Base-by-base conservation (phyloP, 2,113 vertebrate genomes). In the Thymallus thymallus region DNA sequence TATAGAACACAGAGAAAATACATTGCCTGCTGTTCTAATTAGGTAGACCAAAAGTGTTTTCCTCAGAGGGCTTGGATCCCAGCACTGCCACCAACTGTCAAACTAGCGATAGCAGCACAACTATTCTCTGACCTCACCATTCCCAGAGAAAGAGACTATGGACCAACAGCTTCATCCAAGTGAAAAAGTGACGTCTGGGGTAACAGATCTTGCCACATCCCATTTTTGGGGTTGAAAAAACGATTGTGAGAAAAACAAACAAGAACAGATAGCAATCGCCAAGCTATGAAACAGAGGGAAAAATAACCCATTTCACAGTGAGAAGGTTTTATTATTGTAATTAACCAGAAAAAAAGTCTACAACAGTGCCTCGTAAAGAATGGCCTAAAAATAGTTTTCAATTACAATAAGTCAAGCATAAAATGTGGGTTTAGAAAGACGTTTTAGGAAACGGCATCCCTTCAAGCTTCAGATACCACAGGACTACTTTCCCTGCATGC, bases 281-380 rank as follows among this genome's bases (percentile, higher is more conserved):
- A 61, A 76, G 35, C 32, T 71, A 41, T 61, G 62, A 62, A 71
- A 51, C 65, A 7, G 62, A 68, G 73, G 67, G 70, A 73, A 76
- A 73, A 51, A 60, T 46, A 79, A 71, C 74, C 63, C n/a, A 67
- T 77, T 80, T 83, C 77, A 79, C 72, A 77, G 71, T 23, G 48
- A 74, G 45, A 32, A 60, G 72, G 13, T 77, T 83, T 77, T 80
- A 80, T 79, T 68, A 75, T 83, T 75, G 74, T 70, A 77, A 83
- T 77, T 80, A 77, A 83, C 68, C 13, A n/a, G 65, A 74, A 71
- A 68, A 60, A 77, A 63, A 69, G 26, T 41, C 41, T 23, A 29
- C 60, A 77, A 41, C 48, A 77, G 45, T 35, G 61, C 56, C 75
- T 75, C 69, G 68, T 68, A 68, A 69, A 60, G 55, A 69, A 48